Evolutionary conservation across 2,888 invertebrate species (phyloP), one percentile per base, ranked within the genome.

Genomic region (Scrobipalpa atriplicella): DNA sequence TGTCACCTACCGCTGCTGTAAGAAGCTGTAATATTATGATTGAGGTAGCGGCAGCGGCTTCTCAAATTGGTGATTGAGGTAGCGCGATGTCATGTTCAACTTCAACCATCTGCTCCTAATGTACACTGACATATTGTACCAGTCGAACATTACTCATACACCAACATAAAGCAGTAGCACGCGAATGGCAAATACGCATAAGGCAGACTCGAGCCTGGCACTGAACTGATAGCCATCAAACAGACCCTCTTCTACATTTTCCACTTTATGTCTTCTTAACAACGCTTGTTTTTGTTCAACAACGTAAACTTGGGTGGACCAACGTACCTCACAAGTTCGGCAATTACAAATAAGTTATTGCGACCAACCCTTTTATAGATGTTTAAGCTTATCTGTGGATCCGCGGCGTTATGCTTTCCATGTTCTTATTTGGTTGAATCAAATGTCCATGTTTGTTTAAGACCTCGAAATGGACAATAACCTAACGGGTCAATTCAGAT

Each of bases 341-440:
- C 84, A 85, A 85, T 86, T 82, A 85, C 85, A 83, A 84, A 83
- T 82, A 80, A 82, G 84, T 82, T 86, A 86, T 85, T 86, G 83
- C 79, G 79, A 78, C 78, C 77, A 73, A 73, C 76, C 82, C 81
- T 79, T 81, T 81, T 75, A 75, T 74, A 78, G 81, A 82, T 82
- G 80, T 83, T 81, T 80, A 81, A 82, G 83, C 78, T 83, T 81
- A 84, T 84, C 85, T 73, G 75, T 74, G 75, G 81, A 73, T 69
- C 71, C 76, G 76, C 78, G 73, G 78, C 76, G 75, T 76, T 76
- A 73, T 70, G 74, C 72, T 74, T 72, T 75, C 73, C 71, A 73
- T 69, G 73, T 76, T 73, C 75, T 75, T 77, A 73, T 75, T 77
- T 73, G 77, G 75, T 47, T 60, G 39, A 52, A 69, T 73, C 69